These are phyloP conservation scores for Moxostoma hubbsi DNA, from an alignment of 2,797 vertebrate species.

Conservation along the genomic window DNA sequence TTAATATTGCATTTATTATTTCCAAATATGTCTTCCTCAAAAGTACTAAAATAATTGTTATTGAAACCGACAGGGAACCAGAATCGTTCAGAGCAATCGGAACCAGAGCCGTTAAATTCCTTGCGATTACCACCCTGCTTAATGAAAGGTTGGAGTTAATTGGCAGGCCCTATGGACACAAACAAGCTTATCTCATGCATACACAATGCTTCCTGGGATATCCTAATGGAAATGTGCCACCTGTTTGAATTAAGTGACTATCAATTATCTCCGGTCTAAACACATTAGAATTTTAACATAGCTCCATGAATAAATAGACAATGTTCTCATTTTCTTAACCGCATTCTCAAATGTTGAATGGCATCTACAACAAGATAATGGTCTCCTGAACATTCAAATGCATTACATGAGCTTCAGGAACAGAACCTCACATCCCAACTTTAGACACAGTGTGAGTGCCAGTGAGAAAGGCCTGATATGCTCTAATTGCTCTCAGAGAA, in stretches of 20 bases:
- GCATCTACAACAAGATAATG: constrained; percentile 14
- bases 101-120: too few relatives aligned
- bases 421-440: constrained; percentile 7
- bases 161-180: neutral
- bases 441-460: constrained; percentile 29
- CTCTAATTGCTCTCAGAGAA: constrained; percentile 28
- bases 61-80: too few relatives aligned
- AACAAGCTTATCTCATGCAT: neutral
- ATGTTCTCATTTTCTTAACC: neutral
- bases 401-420: neutral
- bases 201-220: neutral
- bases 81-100: too few relatives aligned
- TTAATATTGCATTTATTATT: too few relatives aligned
- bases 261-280: neutral
- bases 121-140: neutral
- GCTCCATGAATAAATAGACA: neutral
- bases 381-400: constrained; percentile 22
- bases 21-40: too few relatives aligned
- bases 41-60: too few relatives aligned
- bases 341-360: neutral
- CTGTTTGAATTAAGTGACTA: neutral
- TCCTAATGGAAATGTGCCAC: neutral
- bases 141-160: neutral
- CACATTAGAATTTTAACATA: neutral
- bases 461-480: constrained; percentile 37